These are phyloP conservation scores for Lacerta agilis DNA, from an alignment of 2,797 vertebrate species.

Conservation along the genomic window DNA sequence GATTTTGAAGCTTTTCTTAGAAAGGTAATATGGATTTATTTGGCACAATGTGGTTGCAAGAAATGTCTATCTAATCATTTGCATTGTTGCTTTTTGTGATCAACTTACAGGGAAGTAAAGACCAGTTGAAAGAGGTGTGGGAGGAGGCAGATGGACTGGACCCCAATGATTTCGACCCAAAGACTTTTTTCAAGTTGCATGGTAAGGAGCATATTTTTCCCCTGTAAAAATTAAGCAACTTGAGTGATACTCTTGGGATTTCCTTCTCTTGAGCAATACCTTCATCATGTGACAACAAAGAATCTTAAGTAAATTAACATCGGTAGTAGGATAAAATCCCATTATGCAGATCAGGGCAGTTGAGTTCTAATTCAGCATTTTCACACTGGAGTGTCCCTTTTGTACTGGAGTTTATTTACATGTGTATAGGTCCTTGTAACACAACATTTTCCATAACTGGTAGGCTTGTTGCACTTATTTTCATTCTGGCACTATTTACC, in stretches of 20 bases:
- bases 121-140: constrained; percentile 98
- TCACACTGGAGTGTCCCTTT: not conserved
- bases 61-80: constrained; percentile 21
- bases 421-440: not conserved
- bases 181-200: constrained; percentile 97
- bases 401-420: not conserved
- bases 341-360: too few relatives aligned
- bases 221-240: constrained; percentile 23
- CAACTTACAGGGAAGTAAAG: constrained; percentile 91
- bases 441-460: not conserved
- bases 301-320: not conserved
- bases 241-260: constrained; percentile 38
- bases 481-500: too few relatives aligned
- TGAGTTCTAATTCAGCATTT: not conserved
- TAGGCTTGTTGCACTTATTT: not conserved
- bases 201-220: constrained; percentile 80
- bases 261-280: constrained; percentile 4
- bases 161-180: constrained; percentile 96
- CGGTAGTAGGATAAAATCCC: not conserved
- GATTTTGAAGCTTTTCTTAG: not conserved
- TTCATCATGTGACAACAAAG: not conserved
- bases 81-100: constrained; percentile 59
- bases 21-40: constrained; percentile 33
- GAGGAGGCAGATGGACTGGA: constrained; percentile 96
- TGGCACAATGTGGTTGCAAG: constrained; percentile 25